Evolutionary conservation across 1,140 invertebrate species (phyloP).

Genomic region (Drosophila obscura): DNA sequence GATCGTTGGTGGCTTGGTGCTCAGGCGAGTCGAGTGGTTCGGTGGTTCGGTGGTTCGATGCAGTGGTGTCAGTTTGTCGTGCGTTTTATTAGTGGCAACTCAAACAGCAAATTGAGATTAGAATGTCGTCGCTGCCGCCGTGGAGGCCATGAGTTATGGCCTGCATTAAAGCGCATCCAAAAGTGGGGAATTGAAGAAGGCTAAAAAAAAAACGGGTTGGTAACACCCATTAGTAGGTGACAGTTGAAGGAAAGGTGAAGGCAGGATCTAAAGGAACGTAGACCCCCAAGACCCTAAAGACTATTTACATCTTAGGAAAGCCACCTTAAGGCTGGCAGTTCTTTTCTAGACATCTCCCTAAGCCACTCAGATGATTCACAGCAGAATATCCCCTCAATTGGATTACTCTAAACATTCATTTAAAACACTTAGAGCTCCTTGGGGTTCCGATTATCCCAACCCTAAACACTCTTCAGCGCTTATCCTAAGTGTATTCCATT

Average conservation of each 20-base stretch:
- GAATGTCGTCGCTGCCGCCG: constrained; percentile 40
- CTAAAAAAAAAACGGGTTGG: not conserved
- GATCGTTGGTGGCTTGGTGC: constrained; percentile 8
- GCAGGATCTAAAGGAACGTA: too few species aligned
- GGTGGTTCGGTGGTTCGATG: constrained; percentile 29
- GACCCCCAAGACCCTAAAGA: too few species aligned
- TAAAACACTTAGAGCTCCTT: constrained; percentile 22
- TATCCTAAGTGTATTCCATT: constrained; percentile 1
- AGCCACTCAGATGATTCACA: not conserved
- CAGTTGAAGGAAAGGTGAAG: constrained; percentile 1
- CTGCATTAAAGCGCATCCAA: constrained; percentile 64
- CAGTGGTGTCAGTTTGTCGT: constrained; percentile 53
- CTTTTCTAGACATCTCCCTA: not conserved
- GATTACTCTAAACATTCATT: constrained; percentile 39
- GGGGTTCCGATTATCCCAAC: constrained; percentile 1
- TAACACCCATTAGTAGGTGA: constrained; percentile 28
- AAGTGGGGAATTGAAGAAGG: constrained; percentile 22
- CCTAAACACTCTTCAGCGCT: constrained; percentile 1
- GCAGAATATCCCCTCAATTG: not conserved
- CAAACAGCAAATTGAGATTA: constrained; percentile 69
- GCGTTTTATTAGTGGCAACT: constrained; percentile 75
- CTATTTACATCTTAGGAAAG: too few species aligned
- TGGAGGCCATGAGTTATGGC: constrained; percentile 63
- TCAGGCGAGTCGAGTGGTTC: constrained; percentile 7
- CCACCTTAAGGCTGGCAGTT: not conserved